These are phyloP conservation scores for Meiosimyza decipiens DNA, from an alignment of 2,888 invertebrate genomes.

Conservation along the genomic window DNA sequence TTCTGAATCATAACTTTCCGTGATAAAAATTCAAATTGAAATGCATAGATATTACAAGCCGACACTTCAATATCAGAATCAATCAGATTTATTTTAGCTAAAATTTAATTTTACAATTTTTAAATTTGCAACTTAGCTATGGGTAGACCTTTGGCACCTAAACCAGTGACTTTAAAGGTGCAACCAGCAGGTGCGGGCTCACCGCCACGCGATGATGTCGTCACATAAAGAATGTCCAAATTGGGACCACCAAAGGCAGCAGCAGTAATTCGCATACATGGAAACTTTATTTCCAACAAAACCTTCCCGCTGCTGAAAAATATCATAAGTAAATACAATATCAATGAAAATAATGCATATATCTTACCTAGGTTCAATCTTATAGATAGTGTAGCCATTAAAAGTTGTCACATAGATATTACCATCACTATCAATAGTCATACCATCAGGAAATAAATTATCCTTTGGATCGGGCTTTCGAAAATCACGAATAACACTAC, in stretches of 20 bases:
- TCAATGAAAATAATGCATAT: not conserved
- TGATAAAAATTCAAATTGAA: no score
- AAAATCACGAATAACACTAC: slow-evolving; percentile 71
- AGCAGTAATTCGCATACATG: slow-evolving; percentile 76
- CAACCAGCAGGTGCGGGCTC: slow-evolving; percentile 68
- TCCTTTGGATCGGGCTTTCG: slow-evolving; percentile 57
- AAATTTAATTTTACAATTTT: no score
- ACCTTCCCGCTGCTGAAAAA: slow-evolving; percentile 66
- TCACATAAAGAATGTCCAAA: slow-evolving; percentile 76
- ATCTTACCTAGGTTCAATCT: slow-evolving; percentile 63
- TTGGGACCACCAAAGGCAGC: slow-evolving; percentile 77
- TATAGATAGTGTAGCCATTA: slow-evolving; percentile 72
- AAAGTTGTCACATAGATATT: slow-evolving; percentile 84
- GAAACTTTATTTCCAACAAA: slow-evolving; percentile 71
- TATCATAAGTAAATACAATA: not conserved
- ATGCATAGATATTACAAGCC: no score
- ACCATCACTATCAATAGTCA: slow-evolving; percentile 83
- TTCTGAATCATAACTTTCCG: no score
- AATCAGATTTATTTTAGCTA: not conserved
- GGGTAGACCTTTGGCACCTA: slow-evolving; percentile 69
- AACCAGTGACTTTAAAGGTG: slow-evolving; percentile 71
- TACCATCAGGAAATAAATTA: slow-evolving; percentile 75
- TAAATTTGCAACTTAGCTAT: slow-evolving; percentile 52
- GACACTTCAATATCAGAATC: no score
- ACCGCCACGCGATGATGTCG: slow-evolving; percentile 68